Base-by-base conservation (phyloP, 1,140 invertebrate genomes). In the Drosophila burlai region DNA sequence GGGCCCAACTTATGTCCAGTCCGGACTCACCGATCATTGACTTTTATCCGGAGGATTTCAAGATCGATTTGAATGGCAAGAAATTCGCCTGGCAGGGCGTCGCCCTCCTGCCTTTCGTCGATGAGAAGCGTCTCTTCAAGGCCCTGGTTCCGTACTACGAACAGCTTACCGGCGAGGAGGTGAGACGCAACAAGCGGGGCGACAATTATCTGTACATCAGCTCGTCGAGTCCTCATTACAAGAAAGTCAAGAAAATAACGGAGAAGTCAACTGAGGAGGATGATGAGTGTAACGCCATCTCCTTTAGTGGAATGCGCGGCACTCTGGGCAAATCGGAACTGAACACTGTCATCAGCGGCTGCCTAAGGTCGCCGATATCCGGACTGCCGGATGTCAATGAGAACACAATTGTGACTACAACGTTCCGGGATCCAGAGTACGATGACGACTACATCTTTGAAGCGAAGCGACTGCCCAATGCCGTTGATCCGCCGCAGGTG, bases 21-120 rank as follows among this genome's bases (percentile, higher is more conserved):
- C 96, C 97, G 96, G 96, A 97, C 80, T 99, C 99, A 1, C 93
- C 97, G 1, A 99, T 99, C 49, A 99, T 99, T 78, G 99, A 99
- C 93, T 99, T 99, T 94, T 99, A 99, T 94, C 99, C 99, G 0
- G 96, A 96, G 92, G 98, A 99, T 92, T 99, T 99, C 93, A 99
- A 98, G 94, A 99, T 99, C 71, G 99, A 99, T 94, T 94, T 99
- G 52, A 99, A 99, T 94, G 99, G 99, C 18, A 99, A 99, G 93
- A 99, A 99, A 93, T 99, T 97, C 94, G 99, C 99, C 57, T 99
- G 99, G 99, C 99, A 99, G 94, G 99, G 99, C 65, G 99, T 99
- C 11, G 99, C 99, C 7, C 93, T 99, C 11, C 93, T 99, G 55
- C 99, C 99, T 38, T 99, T 99, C 94, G 99, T 99, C 1, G 98